Evolutionary conservation across 2,888 invertebrate species (phyloP), one percentile per base, ranked within the genome.

Genomic region (Drosophila pseudotalamancana): DNA sequence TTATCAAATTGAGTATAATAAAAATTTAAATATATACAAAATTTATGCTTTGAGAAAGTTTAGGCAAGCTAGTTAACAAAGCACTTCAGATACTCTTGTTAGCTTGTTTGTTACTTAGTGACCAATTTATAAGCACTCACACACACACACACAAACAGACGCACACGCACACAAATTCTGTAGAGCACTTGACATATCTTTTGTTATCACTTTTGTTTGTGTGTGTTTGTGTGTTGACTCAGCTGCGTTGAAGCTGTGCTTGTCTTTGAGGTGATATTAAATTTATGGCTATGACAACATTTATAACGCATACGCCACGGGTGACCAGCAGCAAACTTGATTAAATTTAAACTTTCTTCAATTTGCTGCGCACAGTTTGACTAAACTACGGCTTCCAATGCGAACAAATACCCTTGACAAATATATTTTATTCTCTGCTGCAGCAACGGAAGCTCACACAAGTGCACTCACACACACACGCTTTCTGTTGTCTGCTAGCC

Each of bases 321-420:
- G 56, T 4, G 8, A 8, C 8, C 6, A 25, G 18, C 18, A 14
- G n/a, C n/a, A n/a, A n/a, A 43, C 45, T 65, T 72, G 59, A 75
- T 77, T 62, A 51, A 60, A 69, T 66, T 77, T 31, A 57, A 69
- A 42, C 55, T 49, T 60, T 39, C 18, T 37, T 42, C 55, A 25
- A 14, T 66, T 53, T 42, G 23, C 9, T 31, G 19, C 6, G 19
- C 42, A 32, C 29, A 35, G 19, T 39, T 40, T 55, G 42, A 23
- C 40, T 27, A 55, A 21, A 55, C 18, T 37, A 45, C 32, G 42
- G 32, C 46, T 65, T 42, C 59, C 62, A 49, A 49, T 76, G 56
- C 34, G 37, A 45, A 16, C 29, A 68, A 64, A 64, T 64, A 53
- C 37, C 55, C 59, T 19, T 45, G 65, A 69, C 68, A 72, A 77